Conservation (phyloP, 2,113 vertebrate genomes). For the Nansenia antarctica region DNA sequence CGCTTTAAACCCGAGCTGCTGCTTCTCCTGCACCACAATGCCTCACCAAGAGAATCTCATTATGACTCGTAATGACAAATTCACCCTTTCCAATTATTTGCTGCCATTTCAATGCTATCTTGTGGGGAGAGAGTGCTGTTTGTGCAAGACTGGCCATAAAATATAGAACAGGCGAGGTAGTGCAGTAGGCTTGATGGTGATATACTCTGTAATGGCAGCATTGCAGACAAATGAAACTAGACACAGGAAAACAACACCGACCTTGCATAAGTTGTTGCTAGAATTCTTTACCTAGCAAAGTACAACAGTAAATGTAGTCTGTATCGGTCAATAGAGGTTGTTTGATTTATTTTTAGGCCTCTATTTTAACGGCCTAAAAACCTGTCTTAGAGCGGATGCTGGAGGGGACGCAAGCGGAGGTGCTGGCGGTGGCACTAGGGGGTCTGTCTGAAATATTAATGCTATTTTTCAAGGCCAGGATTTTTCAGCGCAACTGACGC, state of each 20-base stretch:
- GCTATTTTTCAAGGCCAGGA: no score
- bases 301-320: background rate
- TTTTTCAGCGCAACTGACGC: no score
- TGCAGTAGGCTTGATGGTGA: constrained; percentile 44
- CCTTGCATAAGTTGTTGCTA: constrained; percentile 29
- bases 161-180: constrained; percentile 30
- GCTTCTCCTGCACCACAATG: constrained; percentile 60
- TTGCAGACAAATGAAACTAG: constrained; percentile 52
- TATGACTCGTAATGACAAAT: constrained; percentile 74
- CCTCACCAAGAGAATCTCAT: constrained; percentile 69
- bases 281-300: constrained; percentile 9
- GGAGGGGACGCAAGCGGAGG: no score
- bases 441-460: no score
- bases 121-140: constrained; percentile 51
- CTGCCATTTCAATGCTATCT: constrained; percentile 65
- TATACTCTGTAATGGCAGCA: constrained; percentile 50
- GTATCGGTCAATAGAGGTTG: background rate
- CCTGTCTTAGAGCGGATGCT: no score
- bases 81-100: constrained; percentile 72
- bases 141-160: constrained; percentile 60
- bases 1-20: constrained; percentile 53
- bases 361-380: no score
- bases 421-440: no score
- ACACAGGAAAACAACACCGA: constrained; percentile 26
- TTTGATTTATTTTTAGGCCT: no score